These are phyloP conservation scores for Cebus imitator DNA, from an alignment of 2,113 vertebrate species.

Conservation along the genomic window DNA sequence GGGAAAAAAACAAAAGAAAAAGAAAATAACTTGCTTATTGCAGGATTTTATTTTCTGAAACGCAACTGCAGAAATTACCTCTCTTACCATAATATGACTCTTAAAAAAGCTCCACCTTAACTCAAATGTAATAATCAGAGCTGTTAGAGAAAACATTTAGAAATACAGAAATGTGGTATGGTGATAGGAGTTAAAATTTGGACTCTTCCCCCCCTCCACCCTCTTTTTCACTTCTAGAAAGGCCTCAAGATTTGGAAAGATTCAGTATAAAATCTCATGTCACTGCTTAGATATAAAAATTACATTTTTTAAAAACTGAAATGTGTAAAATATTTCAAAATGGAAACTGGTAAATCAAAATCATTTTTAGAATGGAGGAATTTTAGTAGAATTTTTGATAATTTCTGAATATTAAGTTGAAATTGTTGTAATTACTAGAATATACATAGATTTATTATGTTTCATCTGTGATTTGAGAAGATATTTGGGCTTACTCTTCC, in stretches of 20 bases:
- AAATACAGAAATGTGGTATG: neutral
- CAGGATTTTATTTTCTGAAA: slow-evolving; percentile 26
- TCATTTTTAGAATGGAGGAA: neutral
- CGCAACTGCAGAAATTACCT: neutral
- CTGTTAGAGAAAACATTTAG: neutral
- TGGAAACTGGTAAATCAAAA: neutral
- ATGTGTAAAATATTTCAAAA: neutral
- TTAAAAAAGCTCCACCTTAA: neutral
- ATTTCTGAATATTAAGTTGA: neutral
- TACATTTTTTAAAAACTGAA: neutral
- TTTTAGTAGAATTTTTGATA: neutral
- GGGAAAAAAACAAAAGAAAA: neutral
- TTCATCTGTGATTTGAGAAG: neutral
- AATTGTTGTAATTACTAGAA: neutral
- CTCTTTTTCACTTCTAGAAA: neutral
- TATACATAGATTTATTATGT: neutral
- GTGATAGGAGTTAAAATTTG: neutral
- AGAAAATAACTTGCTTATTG: neutral
- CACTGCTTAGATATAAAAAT: neutral
- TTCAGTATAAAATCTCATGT: neutral
- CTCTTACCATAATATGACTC: neutral
- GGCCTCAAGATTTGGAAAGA: neutral
- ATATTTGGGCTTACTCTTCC: neutral
- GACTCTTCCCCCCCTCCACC: neutral
- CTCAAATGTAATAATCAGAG: neutral